Percentiles rank a stretch among this genome's conserved stretches.
Evolutionary conservation across 2,888 invertebrate species (phyloP).

Genomic region (Orthonevra nobilis): DNA sequence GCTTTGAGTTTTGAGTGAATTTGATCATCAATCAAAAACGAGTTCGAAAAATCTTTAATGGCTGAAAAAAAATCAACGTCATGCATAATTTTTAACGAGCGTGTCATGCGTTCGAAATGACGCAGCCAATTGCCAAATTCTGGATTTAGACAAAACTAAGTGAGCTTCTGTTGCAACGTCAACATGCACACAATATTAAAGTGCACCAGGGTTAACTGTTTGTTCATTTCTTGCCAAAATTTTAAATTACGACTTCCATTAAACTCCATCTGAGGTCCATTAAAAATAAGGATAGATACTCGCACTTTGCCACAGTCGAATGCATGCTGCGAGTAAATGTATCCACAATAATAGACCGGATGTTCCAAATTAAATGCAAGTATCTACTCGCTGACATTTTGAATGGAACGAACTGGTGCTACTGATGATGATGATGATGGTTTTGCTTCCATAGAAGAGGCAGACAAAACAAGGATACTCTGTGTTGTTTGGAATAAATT

Average conservation of each 20-base stretch:
- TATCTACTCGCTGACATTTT: slow-evolving; percentile 47
- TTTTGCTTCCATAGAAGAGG: background rate
- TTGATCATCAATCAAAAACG: too few species aligned
- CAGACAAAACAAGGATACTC: slow-evolving; percentile 36
- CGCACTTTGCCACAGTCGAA: background rate
- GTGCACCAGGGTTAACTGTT: background rate
- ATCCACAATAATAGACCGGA: background rate
- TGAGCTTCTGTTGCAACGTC: background rate
- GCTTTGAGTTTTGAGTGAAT: too few species aligned
- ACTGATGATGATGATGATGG: background rate
- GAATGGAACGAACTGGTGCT: slow-evolving; percentile 11
- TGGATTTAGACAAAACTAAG: background rate
- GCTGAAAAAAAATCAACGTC: too few species aligned
- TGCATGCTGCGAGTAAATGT: background rate
- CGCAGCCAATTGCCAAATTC: background rate
- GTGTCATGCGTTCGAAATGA: too few species aligned
- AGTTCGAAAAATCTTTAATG: too few species aligned
- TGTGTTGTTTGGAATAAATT: slow-evolving; percentile 43
- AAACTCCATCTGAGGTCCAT: background rate
- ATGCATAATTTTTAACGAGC: too few species aligned
- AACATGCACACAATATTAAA: too few species aligned
- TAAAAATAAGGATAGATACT: too few species aligned
- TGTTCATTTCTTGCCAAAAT: background rate
- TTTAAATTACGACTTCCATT: background rate
- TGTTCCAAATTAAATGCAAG: slow-evolving; percentile 45